phyloP scores from a whole-genome alignment of 2,888 invertebrate genomes.

The Mylabris sibirica region DNA sequence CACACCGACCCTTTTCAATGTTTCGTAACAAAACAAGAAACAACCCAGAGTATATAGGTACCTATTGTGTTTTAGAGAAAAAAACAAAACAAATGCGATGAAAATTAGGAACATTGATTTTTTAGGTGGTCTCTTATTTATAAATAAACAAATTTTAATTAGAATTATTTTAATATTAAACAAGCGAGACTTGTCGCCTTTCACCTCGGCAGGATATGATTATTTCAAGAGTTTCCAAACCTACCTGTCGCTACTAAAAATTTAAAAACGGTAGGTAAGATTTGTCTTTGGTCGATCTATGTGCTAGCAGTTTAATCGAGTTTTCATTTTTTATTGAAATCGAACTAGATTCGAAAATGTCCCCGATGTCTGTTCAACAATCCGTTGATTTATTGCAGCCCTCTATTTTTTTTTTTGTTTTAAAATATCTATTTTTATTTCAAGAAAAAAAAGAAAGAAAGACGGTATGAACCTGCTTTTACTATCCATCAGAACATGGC shows the following conservation, averaged over 20 bases:
- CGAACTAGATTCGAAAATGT: background rate
- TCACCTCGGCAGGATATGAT: conserved; percentile 47
- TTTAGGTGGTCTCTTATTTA: conserved; percentile 14
- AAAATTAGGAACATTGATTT: background rate
- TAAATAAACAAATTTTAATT: conserved; percentile 11
- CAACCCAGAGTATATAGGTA: background rate
- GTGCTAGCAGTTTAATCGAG: background rate
- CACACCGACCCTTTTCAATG: conserved; percentile 46
- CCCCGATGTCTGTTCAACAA: background rate
- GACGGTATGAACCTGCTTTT: background rate
- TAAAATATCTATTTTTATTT: background rate
- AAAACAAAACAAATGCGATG: background rate
- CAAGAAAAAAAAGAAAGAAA: background rate
- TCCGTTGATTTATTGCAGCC: background rate
- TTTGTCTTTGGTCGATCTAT: background rate
- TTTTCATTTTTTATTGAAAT: background rate
- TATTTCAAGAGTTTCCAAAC: conserved; percentile 38
- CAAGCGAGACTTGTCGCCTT: conserved; percentile 22
- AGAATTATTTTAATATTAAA: background rate
- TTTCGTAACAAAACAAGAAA: background rate
- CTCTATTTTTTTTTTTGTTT: background rate
- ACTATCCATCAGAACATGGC: background rate
- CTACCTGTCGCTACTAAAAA: background rate
- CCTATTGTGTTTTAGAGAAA: too few relatives aligned
- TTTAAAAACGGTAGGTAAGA: background rate